These are phyloP conservation scores for Plecotus auritus DNA, from an alignment of 2,113 vertebrate species.

Conservation along the genomic window DNA sequence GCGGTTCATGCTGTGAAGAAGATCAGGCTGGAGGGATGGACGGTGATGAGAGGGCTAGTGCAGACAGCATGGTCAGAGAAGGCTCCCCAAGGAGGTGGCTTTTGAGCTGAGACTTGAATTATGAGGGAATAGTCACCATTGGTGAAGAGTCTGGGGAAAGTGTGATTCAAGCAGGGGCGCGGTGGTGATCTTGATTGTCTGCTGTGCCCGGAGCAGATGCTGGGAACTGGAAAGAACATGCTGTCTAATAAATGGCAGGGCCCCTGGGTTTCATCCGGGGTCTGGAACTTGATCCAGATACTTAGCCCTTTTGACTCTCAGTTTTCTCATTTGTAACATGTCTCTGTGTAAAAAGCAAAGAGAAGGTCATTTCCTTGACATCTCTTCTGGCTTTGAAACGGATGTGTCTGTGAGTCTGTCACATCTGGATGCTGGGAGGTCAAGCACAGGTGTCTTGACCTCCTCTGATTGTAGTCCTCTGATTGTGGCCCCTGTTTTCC, in stretches of 20 bases:
- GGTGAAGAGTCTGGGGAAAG: neutral
- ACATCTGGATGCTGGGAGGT: neutral
- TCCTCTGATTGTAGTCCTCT: neutral
- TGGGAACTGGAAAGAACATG: neutral
- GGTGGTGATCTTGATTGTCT: no score
- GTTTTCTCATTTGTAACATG: neutral
- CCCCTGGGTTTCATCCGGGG: neutral
- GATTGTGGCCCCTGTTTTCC: neutral
- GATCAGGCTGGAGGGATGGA: neutral
- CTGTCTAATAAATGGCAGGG: neutral
- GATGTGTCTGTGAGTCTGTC: neutral
- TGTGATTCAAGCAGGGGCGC: neutral
- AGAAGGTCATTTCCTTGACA: neutral
- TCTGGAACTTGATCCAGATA: neutral
- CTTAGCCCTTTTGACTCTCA: neutral
- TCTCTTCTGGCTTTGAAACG: neutral
- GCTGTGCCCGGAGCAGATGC: neutral
- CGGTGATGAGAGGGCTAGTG: neutral
- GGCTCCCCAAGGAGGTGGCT: neutral
- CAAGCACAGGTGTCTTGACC: neutral
- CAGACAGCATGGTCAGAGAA: neutral
- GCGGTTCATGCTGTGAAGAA: neutral
- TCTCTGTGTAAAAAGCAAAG: neutral
- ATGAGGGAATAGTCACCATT: neutral
- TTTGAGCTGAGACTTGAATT: neutral